Percentiles rank a stretch among this genome's conserved stretches.
These are phyloP conservation scores for Semnopithecus entellus DNA, from an alignment of 2,113 vertebrate species.

Conservation along the genomic window DNA sequence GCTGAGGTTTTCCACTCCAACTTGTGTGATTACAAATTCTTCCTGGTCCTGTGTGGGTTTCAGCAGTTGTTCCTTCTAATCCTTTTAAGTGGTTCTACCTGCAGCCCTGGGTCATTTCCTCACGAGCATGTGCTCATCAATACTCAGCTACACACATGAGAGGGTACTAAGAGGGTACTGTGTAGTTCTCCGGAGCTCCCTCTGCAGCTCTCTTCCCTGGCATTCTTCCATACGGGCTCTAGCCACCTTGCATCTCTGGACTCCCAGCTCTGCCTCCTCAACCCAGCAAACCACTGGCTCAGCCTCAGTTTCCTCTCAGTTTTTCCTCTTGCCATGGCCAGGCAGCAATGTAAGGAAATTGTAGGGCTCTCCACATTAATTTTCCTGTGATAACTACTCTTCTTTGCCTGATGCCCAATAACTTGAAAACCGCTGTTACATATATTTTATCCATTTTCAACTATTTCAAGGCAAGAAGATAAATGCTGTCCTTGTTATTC, in stretches of 20 bases:
- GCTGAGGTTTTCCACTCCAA: too few relatives aligned
- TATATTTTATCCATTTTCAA: neutral
- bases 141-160: neutral
- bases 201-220: neutral
- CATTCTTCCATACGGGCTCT: fast-evolving
- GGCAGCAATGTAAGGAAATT: neutral
- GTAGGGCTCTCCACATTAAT: neutral
- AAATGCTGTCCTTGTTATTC: neutral
- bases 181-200: neutral
- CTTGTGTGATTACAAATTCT: neutral
- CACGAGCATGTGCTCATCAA: neutral
- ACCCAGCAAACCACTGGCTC: neutral
- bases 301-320: neutral
- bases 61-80: too few relatives aligned
- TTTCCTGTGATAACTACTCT: neutral
- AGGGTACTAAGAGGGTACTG: neutral
- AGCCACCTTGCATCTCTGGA: neutral
- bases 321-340: neutral
- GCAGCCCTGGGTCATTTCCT: neutral
- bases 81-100: neutral
- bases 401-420: neutral
- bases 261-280: neutral
- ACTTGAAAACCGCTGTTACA: neutral
- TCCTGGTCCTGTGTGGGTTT: too few relatives aligned
- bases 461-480: neutral